Percentiles rank a stretch among this genome's conserved stretches.
These are phyloP conservation scores for Carollia perspicillata DNA, from an alignment of 2,113 vertebrate genomes.

Conservation along the genomic window DNA sequence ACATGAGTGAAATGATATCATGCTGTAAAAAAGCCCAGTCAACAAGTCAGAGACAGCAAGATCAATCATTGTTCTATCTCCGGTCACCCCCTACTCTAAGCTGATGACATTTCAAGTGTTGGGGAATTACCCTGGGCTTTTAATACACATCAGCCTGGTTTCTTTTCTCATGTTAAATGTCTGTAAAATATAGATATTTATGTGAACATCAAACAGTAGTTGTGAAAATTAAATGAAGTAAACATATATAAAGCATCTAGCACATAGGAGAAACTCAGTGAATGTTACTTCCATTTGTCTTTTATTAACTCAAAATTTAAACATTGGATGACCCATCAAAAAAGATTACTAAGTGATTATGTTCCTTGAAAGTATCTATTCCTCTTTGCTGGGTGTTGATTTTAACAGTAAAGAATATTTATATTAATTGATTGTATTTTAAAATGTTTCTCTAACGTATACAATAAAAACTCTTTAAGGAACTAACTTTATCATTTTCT, in stretches of 20 bases:
- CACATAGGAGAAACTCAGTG: background rate
- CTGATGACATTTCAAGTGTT: background rate
- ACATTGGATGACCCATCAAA: background rate
- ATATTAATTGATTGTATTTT: background rate
- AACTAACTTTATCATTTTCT: constrained; percentile 26
- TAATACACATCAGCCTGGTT: background rate
- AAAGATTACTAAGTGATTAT: background rate
- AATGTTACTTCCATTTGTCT: background rate
- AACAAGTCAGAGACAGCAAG: background rate
- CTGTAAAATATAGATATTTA: background rate
- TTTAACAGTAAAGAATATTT: constrained; percentile 32
- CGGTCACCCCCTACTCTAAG: background rate
- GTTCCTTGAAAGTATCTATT: constrained; percentile 6
- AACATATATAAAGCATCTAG: background rate
- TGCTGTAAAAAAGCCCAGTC: background rate
- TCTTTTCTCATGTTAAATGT: background rate
- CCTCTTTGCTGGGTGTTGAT: background rate
- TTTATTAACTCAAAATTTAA: constrained; percentile 27
- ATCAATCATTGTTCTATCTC: background rate
- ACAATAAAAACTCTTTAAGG: constrained; percentile 10
- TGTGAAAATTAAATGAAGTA: constrained; percentile 27
- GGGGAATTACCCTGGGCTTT: background rate
- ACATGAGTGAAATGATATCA: background rate
- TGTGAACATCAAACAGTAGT: background rate
- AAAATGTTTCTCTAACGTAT: background rate